phyloP scores from a whole-genome alignment of 2,888 invertebrate genomes.

The Leptopilina myrica region DNA sequence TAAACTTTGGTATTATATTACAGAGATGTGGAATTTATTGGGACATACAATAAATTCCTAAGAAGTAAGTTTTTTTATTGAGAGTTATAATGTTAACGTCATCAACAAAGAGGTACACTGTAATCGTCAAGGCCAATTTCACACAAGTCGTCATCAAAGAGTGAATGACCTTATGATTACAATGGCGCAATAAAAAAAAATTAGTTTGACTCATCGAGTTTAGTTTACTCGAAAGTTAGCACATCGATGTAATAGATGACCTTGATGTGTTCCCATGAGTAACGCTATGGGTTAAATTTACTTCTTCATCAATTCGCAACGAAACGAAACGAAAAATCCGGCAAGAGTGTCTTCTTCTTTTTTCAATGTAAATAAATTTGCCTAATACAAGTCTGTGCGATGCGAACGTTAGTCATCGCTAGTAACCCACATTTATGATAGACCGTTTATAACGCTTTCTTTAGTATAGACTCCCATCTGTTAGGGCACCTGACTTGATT shows the following conservation, averaged over 20 bases:
- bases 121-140: constrained; percentile 25
- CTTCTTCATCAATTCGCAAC: not conserved
- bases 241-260: not conserved
- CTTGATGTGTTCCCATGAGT: not conserved
- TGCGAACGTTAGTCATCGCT: constrained; percentile 44
- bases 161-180: constrained; percentile 28
- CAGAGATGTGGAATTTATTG: too few relatives aligned
- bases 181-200: constrained; percentile 18
- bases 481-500: constrained; percentile 54
- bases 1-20: not conserved
- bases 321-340: not conserved
- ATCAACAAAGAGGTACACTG: constrained; percentile 5
- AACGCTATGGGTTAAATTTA: not conserved
- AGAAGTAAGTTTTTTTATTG: not conserved
- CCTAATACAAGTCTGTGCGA: not conserved
- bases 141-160: constrained; percentile 7
- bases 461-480: constrained; percentile 52
- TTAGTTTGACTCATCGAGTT: constrained; percentile 32
- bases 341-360: not conserved
- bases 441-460: constrained; percentile 54
- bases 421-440: constrained; percentile 50
- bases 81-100: constrained; percentile 3
- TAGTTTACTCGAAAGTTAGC: constrained; percentile 15
- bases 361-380: not conserved
- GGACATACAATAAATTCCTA: not conserved